A percentile compares a stretch with the other conserved stretches of the same genome.
phyloP scores from a whole-genome alignment of 2,888 invertebrate species.

The Acronicta alni region DNA sequence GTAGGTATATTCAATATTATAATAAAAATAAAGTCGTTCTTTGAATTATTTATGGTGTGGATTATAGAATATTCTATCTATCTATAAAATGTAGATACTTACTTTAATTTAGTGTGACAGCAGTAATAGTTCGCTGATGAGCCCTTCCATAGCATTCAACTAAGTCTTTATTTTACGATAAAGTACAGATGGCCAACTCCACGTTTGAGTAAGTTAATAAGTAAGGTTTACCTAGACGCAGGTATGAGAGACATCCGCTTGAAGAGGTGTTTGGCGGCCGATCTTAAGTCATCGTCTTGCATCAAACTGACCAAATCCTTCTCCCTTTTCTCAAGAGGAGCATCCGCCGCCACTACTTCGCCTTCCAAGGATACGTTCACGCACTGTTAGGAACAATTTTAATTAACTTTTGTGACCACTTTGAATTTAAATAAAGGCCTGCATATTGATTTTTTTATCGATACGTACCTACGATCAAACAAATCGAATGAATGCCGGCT shows the following conservation, averaged over 20 bases:
- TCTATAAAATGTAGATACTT: too few relatives aligned
- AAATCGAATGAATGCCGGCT: too few relatives aligned
- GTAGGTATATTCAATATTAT: too few relatives aligned
- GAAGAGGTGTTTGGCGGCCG: constrained; percentile 79
- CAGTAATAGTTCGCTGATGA: too few relatives aligned
- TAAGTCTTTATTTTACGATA: too few relatives aligned
- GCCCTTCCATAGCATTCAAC: too few relatives aligned
- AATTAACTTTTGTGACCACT: neutral
- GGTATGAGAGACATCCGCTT: constrained; percentile 82
- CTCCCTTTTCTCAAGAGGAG: constrained; percentile 75
- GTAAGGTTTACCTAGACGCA: constrained; percentile 68
- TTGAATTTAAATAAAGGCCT: neutral
- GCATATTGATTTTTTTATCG: neutral
- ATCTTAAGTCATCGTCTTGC: constrained; percentile 80
- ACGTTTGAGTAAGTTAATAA: neutral
- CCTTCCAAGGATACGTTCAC: constrained; percentile 81
- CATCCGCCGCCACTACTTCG: constrained; percentile 69
- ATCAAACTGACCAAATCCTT: constrained; percentile 79
- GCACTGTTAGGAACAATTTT: constrained; percentile 64
- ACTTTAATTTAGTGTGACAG: too few relatives aligned
- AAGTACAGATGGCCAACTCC: too few relatives aligned
- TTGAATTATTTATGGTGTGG: too few relatives aligned
- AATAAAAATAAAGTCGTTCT: too few relatives aligned
- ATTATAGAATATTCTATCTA: too few relatives aligned
- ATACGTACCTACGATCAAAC: too few relatives aligned